Evolutionary conservation across 1,140 invertebrate species (phyloP), one percentile per base, ranked within the genome.

Genomic region (Zaprionus ghesquierei): DNA sequence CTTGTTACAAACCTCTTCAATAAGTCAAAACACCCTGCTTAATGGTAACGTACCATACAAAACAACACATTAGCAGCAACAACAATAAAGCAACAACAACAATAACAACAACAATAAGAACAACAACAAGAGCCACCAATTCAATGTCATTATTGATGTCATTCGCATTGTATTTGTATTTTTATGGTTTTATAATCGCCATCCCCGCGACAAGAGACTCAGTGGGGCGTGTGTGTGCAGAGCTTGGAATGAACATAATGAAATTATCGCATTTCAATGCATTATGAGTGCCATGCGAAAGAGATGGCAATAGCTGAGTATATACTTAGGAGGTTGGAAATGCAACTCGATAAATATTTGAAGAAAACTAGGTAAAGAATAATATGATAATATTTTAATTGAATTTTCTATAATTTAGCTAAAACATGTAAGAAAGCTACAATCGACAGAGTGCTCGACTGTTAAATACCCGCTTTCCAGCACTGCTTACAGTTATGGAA

Each of bases 141-240:
- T 89, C 84, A 89, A 89, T 89, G 84, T 84, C 84, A 89, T 84
- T 73, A 80, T 89, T 89, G 84, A 89, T 89, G 84, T 89, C 84
- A 89, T 80, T 79, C 73, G 56, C 31, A 80, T 68, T 84, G 72
- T 75, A 33, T 77, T 77, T 75, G 63, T 65, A 69, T 74, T 75
- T 64, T 59, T 66, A 75, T 71, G 81, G 69, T 75, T 85, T 85
- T 80, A 85, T 79, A 87, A 79, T 72, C 68, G 33, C 68, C 78
- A 35, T 54, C 25, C 23, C 12, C 44, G 18, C 9, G 1, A n/a
- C n/a, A n/a, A n/a, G 20, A 9, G 33, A 33, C 25, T 27, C 55
- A 35, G 41, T 56, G 38, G 20, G 53, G 46, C 31, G 15, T 69
- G 22, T 46, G 38, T 15, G 38, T 22, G 15, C 25, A 53, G 38